Conservation (phyloP, 2,113 vertebrate species). For the Phasianus colchicus region DNA sequence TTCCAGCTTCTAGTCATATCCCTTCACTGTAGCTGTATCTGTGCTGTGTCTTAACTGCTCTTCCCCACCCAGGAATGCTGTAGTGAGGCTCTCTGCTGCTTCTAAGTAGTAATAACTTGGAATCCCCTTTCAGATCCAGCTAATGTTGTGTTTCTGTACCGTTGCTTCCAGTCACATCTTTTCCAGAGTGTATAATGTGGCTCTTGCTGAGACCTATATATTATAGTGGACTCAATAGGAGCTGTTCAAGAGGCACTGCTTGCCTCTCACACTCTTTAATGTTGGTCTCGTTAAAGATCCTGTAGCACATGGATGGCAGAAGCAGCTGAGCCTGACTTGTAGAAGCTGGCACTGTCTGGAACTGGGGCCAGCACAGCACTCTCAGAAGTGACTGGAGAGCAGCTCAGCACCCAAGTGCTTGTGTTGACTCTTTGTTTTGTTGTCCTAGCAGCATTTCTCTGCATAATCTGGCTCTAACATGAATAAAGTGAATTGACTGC, state of each 20-base stretch:
- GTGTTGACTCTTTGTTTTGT: background rate
- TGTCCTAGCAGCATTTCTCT: background rate
- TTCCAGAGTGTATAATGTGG: background rate
- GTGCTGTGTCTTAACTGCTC: background rate
- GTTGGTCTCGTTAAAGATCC: background rate
- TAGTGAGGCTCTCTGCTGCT: background rate
- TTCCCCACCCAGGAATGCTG: background rate
- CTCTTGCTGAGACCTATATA: background rate
- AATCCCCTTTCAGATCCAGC: rapidly evolving
- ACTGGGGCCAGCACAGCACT: rapidly evolving
- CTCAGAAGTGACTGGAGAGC: background rate
- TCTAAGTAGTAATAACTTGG: rapidly evolving
- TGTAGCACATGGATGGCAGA: background rate
- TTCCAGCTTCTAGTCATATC: background rate
- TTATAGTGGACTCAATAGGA: background rate
- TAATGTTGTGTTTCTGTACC: rapidly evolving
- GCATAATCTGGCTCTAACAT: background rate
- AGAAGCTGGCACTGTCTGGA: background rate
- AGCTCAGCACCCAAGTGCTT: background rate
- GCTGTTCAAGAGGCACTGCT: background rate
- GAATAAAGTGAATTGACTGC: background rate
- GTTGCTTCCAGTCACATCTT: rapidly evolving
- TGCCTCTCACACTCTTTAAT: rapidly evolving
- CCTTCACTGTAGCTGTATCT: rapidly evolving
- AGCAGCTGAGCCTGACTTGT: background rate